phyloP scores from a whole-genome alignment of 2,888 invertebrate species.

The Pyrrhosoma nymphula region DNA sequence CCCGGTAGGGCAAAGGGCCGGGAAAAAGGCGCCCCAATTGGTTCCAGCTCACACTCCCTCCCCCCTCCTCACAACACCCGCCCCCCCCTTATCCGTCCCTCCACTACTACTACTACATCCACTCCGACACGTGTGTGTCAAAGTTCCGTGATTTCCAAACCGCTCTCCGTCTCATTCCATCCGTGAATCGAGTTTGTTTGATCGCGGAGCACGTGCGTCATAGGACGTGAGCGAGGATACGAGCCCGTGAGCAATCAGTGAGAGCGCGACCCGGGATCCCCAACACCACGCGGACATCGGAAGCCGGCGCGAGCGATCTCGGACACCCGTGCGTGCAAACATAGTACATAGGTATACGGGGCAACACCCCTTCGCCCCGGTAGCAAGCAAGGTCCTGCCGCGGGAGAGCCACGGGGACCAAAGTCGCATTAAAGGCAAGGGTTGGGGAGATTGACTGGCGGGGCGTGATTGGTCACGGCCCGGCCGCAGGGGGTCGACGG shows the following conservation, averaged over 20 bases:
- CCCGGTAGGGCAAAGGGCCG: neutral
- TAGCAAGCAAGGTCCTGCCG: too few relatives aligned
- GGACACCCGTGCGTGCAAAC: too few relatives aligned
- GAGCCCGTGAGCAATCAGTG: too few relatives aligned
- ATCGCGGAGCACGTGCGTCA: too few relatives aligned
- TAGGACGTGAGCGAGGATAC: too few relatives aligned
- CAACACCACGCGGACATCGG: too few relatives aligned
- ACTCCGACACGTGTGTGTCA: conserved; percentile 39
- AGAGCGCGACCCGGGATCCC: too few relatives aligned
- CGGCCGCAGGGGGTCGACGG: neutral
- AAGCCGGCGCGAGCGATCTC: too few relatives aligned
- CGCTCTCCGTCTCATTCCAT: neutral
- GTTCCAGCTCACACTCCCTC: neutral
- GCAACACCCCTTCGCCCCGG: neutral
- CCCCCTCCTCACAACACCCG: too few relatives aligned
- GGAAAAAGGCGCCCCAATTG: too few relatives aligned
- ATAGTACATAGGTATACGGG: neutral
- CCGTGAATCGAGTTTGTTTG: neutral
- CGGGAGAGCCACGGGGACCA: neutral
- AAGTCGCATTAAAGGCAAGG: neutral
- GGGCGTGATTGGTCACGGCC: neutral
- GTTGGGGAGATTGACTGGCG: neutral
- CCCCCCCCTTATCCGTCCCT: too few relatives aligned
- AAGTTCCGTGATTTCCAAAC: conserved; percentile 55
- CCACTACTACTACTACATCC: neutral